A percentile compares a stretch with the other conserved stretches of the same genome.
phyloP scores from a whole-genome alignment of 2,113 vertebrate species.

The Ranitomeya imitator region DNA sequence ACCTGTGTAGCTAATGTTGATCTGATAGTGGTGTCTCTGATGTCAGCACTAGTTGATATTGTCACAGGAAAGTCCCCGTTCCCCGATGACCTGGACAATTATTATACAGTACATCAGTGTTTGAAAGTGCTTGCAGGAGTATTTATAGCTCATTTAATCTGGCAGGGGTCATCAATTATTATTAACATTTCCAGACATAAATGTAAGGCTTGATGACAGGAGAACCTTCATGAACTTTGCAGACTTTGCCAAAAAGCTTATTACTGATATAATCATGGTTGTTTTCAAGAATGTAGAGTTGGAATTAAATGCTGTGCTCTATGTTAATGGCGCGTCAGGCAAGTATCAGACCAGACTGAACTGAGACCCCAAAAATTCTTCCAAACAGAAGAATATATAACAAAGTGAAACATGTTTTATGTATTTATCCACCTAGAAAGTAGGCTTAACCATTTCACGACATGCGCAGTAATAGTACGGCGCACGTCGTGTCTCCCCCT shows the following conservation, averaged over 20 bases:
- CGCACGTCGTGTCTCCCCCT: too few relatives aligned
- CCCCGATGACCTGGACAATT: conserved; percentile 20
- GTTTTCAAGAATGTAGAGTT: conserved; percentile 17
- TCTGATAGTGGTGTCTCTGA: conserved; percentile 16
- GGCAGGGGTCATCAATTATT: conserved; percentile 45
- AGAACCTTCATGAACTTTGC: conserved; percentile 17
- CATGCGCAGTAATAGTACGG: too few relatives aligned
- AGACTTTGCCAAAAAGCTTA: conserved; percentile 30
- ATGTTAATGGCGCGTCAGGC: not conserved
- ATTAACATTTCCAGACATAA: conserved; percentile 50
- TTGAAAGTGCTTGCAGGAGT: conserved; percentile 14
- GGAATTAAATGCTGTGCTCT: not conserved
- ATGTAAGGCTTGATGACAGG: conserved; percentile 38
- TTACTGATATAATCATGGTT: conserved; percentile 26
- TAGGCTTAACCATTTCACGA: too few relatives aligned
- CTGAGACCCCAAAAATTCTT: not conserved
- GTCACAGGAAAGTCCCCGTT: conserved; percentile 28
- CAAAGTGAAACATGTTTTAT: not conserved
- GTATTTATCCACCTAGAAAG: not conserved
- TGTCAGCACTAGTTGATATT: conserved; percentile 47
- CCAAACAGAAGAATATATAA: not conserved
- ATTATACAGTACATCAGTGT: conserved; percentile 20
- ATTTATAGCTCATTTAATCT: conserved; percentile 44
- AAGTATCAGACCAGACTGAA: not conserved
- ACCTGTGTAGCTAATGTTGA: conserved; percentile 20